These are phyloP conservation scores for Ia io DNA, from an alignment of 2,113 vertebrate species.

Conservation along the genomic window DNA sequence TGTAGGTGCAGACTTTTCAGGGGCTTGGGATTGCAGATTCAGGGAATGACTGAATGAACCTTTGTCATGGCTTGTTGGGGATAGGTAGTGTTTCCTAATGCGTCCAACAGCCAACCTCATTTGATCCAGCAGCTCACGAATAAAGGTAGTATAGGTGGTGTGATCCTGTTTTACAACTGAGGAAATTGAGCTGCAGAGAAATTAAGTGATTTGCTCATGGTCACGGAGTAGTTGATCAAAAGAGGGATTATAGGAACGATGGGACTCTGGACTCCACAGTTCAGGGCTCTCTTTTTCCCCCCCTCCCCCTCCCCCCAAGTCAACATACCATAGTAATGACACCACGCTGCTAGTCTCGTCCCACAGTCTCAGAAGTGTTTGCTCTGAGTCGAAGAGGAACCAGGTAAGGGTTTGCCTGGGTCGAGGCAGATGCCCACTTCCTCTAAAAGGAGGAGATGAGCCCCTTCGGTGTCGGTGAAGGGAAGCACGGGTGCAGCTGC, in stretches of 20 bases:
- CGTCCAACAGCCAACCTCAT: background rate
- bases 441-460: background rate
- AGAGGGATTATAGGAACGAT: background rate
- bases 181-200: conserved; percentile 21
- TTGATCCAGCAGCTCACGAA: background rate
- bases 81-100: background rate
- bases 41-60: background rate
- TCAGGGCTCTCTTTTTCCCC: background rate
- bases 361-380: background rate
- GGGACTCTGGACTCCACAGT: background rate
- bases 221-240: background rate
- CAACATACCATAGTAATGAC: background rate
- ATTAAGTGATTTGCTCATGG: conserved; percentile 34
- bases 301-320: background rate
- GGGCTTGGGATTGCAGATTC: background rate
- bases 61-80: background rate
- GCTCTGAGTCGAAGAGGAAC: background rate
- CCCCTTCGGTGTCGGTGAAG: background rate
- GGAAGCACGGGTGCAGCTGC: background rate
- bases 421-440: background rate
- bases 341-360: background rate
- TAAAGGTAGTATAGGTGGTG: background rate
- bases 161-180: background rate
- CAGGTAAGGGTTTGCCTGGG: background rate
- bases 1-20: background rate